Evolutionary conservation across 2,113 vertebrate genomes (phyloP), one percentile per base, ranked within the genome.

Genomic region (Channa maculata): DNA sequence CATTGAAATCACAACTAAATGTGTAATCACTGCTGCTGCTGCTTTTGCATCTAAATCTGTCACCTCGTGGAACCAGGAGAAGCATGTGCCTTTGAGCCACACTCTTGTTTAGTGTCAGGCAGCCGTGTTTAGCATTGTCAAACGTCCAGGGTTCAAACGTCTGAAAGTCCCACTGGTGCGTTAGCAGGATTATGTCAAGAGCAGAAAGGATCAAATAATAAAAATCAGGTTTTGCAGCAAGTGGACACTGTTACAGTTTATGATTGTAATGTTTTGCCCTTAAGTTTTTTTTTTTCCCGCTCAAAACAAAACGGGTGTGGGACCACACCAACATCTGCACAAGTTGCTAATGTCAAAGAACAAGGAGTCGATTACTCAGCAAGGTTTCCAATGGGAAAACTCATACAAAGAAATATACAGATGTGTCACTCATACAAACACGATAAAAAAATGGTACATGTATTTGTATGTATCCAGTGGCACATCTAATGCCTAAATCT

Each of bases 401-500:
- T 15, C 33, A 10, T 3, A 13, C 24, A 33, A 6, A 60, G 8
- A 33, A 38, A 53, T 6, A 2, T 38, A 52, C 52, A 57, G 65
- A 55, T 46, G 41, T 34, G 37, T 49, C 61, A 55, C 15, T 67
- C 49, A 0, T 4, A 13, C 54, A 63, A 62, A 51, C 44, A 53
- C 1, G 46, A 9, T 39, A 60, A 53, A 52, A 48, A 80, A 60
- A 65, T 15, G 14, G 39, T 49, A 68, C n/a, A 60, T 36, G 43
- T 70, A 14, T 41, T 48, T 36, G 13, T 60, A n/a, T 37, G 38
- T 41, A 70, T 65, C 46, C 63, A 68, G 49, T 50, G 71, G 64
- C 50, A 74, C 33, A 8, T 78, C 73, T 76, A 45, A 66, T 81
- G 54, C 74, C 68, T 61, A 55, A 60, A 69, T 79, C 62, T 75